Conservation (phyloP, 2,888 invertebrate genomes). For the Drosophila mulleri region DNA sequence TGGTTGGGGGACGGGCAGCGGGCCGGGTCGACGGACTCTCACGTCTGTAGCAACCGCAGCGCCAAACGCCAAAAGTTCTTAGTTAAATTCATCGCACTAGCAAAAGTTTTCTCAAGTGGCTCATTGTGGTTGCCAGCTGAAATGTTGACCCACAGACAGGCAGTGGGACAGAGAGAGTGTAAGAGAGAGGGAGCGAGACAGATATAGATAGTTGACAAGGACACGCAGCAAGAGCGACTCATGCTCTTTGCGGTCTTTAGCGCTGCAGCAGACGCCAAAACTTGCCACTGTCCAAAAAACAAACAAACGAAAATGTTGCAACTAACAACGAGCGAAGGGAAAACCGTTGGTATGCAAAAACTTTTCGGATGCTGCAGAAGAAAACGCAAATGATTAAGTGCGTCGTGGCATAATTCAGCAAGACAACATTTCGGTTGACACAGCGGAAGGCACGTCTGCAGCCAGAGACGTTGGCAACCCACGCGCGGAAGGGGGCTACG, state of each 20-base stretch:
- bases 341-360: conserved; percentile 69
- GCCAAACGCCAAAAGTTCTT: conserved; percentile 79
- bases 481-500: background rate
- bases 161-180: conserved; percentile 1
- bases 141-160: conserved; percentile 70
- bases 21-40: background rate
- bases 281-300: conserved; percentile 41
- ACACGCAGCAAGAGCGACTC: conserved; percentile 39
- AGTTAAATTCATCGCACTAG: conserved; percentile 70
- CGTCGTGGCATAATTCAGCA: conserved; percentile 74
- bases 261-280: conserved; percentile 45
- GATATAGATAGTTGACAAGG: conserved; percentile 53
- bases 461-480: conserved; percentile 26
- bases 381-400: conserved; percentile 79
- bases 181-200: conserved; percentile 13
- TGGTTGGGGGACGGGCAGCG: background rate
- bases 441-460: conserved; percentile 3
- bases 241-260: conserved; percentile 67
- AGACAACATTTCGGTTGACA: conserved; percentile 62
- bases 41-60: conserved; percentile 42
- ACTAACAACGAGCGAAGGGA: conserved; percentile 27
- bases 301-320: conserved; percentile 33
- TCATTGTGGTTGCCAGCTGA: conserved; percentile 72
- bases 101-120: conserved; percentile 74
- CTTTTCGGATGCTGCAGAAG: conserved; percentile 69